Conservation (phyloP, 2,888 invertebrate species). For the Xestobium rufovillosum region DNA sequence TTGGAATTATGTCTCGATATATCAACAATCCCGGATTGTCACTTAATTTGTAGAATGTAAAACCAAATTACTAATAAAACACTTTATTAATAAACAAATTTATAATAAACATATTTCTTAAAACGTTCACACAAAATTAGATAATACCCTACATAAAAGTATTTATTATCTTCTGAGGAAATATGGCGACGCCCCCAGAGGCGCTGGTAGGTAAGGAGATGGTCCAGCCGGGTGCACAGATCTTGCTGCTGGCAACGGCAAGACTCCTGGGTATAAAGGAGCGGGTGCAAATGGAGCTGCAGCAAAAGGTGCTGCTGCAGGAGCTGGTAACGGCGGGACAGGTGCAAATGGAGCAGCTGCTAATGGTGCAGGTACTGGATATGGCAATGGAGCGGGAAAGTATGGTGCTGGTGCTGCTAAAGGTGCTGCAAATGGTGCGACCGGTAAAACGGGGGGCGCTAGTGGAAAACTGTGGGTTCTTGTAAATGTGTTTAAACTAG, state of each 20-base stretch:
- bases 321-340: not conserved
- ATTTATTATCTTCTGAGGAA: no score
- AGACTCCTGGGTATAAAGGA: no score
- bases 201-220: not conserved
- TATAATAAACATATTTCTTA: no score
- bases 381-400: not conserved
- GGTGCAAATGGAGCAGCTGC: not conserved
- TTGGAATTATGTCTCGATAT: no score
- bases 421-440: constrained; percentile 8
- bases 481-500: constrained; percentile 48
- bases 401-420: constrained; percentile 7
- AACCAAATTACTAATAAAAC: no score
- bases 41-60: no score
- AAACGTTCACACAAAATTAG: no score
- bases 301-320: not conserved
- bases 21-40: no score
- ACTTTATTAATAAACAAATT: no score
- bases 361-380: constrained; percentile 6
- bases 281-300: not conserved
- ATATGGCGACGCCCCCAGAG: not conserved
- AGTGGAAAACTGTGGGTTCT: constrained; percentile 26
- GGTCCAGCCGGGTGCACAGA: not conserved
- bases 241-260: constrained; percentile 1
- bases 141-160: no score
- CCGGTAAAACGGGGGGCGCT: constrained; percentile 2